Evolutionary conservation across 2,113 vertebrate species (phyloP), one percentile per base, ranked within the genome.

Genomic region (Mobula birostris): DNA sequence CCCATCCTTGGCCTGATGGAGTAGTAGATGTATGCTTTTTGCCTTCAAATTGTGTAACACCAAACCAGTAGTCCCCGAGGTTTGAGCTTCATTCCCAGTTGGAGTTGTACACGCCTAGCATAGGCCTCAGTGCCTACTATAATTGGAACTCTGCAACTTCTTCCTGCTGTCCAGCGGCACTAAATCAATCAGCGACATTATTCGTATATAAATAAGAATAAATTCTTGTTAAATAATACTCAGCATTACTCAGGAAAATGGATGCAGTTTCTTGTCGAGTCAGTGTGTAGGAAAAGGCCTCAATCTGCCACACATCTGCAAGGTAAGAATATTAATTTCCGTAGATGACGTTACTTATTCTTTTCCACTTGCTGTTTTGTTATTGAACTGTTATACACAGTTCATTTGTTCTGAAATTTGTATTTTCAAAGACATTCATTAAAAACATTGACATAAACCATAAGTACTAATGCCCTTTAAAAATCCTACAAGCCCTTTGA

Each of bases 391-490:
- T 90, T 32, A 6, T 7, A 24, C 63, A 36, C 2, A 36, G 68
- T 36, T 5, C 36, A 1, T 66, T 56, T 36, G 66, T 91, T 21
- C 66, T 36, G 61, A 14, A 36, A 70, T 32, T 70, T 24, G 66
- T 91, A 70, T 32, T 68, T 70, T 91, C 66, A 91, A 15, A 19
- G 61, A 32, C n/a, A 36, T 17, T 3, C 7, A 66, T 68, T 91
- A 66, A 91, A 36, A 7, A 21, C 70, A 36, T 91, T n/a, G 27
- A 87, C 82, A 58, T 29, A 40, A 70, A 70, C 7, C 14, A 91
- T 91, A n/a, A 70, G 21, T 91, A 91, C 17, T 70, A 15, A 12
- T 66, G 63, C n/a, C 88, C 63, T 70, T 70, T 91, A 91, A 91
- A 91, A 91, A 21, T 70, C 58, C 63, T 19, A 70, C 19, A 72